Percentiles rank a stretch among this genome's conserved stretches.
These are phyloP conservation scores for Lordiphosa stackelbergi DNA, from an alignment of 1,140 invertebrate genomes.

Conservation along the genomic window DNA sequence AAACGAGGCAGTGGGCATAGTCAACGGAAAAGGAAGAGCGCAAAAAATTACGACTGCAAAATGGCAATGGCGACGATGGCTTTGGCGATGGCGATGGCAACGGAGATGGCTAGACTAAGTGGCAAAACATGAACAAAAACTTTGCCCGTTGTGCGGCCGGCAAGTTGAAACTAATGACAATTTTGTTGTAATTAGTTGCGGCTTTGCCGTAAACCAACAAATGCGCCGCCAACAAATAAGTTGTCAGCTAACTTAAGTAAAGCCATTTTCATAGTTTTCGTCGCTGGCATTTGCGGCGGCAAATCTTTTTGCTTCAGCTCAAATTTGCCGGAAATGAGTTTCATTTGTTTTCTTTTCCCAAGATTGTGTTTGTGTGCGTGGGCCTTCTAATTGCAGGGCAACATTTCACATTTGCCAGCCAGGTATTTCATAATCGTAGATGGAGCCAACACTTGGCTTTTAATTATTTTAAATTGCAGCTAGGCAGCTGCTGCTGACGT, in stretches of 20 bases:
- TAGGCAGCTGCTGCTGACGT: constrained; percentile 59
- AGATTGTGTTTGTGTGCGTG: constrained; percentile 29
- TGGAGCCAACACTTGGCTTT: constrained; percentile 32
- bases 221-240: constrained; percentile 62
- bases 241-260: constrained; percentile 70
- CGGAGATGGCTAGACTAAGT: constrained; percentile 45
- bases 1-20: constrained; percentile 39
- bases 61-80: constrained; percentile 17
- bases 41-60: constrained; percentile 53
- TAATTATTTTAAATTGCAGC: constrained; percentile 68
- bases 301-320: constrained; percentile 53
- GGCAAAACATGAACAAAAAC: constrained; percentile 72
- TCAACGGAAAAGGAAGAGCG: constrained; percentile 62
- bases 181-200: constrained; percentile 74
- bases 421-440: constrained; percentile 41
- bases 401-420: constrained; percentile 35
- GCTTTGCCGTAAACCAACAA: constrained; percentile 55
- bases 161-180: constrained; percentile 74
- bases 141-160: constrained; percentile 67
- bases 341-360: constrained; percentile 58
- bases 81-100: constrained; percentile 12
- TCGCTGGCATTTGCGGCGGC: constrained; percentile 41
- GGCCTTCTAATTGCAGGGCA: constrained; percentile 25
- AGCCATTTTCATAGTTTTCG: constrained; percentile 70
- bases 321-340: constrained; percentile 73